Evolutionary conservation across 2,888 invertebrate genomes (phyloP), one percentile per base, ranked within the genome.

Genomic region (Chouioia cunea): DNA sequence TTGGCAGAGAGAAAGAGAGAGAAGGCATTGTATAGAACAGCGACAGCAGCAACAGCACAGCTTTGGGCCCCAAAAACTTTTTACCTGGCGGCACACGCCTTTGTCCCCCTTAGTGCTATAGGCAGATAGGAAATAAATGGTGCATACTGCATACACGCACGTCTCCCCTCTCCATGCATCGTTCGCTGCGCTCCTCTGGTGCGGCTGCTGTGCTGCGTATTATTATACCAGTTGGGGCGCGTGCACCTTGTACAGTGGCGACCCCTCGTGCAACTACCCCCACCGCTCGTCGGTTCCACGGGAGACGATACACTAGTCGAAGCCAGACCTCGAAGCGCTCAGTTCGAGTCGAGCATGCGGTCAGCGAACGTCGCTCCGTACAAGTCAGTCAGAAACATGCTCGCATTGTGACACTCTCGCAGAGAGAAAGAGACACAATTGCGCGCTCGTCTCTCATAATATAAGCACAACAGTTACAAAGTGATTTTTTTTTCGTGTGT

Each of bases 311-410:
- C 74, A 73, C 74, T 71, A 74, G 70, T 76, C 70, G 69, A 68
- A 47, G 75, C 76, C 71, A 66, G 66, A 27, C 58, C 76, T 68
- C 59, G 53, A 66, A 62, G 64, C 63, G 53, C 57, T 73, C 76
- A 77, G 77, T 77, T 62, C 71, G 76, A 76, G 74, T 76, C 71
- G 76, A 76, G 77, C 74, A 75, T 75, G 76, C 74, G 74, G 57
- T 71, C 62, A 54, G 67, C 47, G 59, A 71, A 63, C 71, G 73
- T 73, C 46, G 64, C 16, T 16, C 48, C 65, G 65, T 53, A 27
- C 6, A n/a, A 36, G 20, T 44, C 22, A 2, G 18, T 48, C 12
- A 36, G 58, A 22, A 54, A 23, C 36, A 48, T 58, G 63, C 63
- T 69, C 57, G 63, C 14, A 48, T 46, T 50, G 54, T 59, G 59